These are phyloP conservation scores for Drosophila aldrichi DNA, from an alignment of 2,888 invertebrate species.

Conservation along the genomic window DNA sequence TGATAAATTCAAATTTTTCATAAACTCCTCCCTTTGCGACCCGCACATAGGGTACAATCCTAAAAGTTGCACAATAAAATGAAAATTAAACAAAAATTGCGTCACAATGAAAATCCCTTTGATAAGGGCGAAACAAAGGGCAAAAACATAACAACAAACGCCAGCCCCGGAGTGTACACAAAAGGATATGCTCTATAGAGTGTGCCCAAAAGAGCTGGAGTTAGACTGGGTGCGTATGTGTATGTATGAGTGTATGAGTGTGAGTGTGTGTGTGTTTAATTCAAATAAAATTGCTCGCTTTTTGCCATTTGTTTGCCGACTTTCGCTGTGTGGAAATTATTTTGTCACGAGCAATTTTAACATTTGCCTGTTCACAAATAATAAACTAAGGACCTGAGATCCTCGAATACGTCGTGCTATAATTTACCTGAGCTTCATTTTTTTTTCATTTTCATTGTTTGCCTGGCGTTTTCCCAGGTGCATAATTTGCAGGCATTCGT, in stretches of 20 bases:
- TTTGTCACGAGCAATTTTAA: slow-evolving; percentile 49
- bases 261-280: slow-evolving; percentile 45
- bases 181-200: slow-evolving; percentile 13
- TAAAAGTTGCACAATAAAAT: slow-evolving; percentile 38
- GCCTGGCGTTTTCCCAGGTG: slow-evolving; percentile 58
- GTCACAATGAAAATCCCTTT: slow-evolving; percentile 57
- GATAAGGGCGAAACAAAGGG: slow-evolving; percentile 17
- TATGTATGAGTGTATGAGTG: background rate
- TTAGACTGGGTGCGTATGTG: background rate
- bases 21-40: background rate
- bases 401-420: slow-evolving; percentile 26
- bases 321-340: slow-evolving; percentile 38
- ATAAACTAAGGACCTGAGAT: slow-evolving; percentile 25
- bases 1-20: no score
- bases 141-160: slow-evolving; percentile 18
- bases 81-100: slow-evolving; percentile 52
- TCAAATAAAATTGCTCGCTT: slow-evolving; percentile 61
- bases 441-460: slow-evolving; percentile 17
- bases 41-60: slow-evolving; percentile 1
- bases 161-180: slow-evolving; percentile 5
- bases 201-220: slow-evolving; percentile 3
- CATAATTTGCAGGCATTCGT: slow-evolving; percentile 61
- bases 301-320: slow-evolving; percentile 34
- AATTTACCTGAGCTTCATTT: slow-evolving; percentile 44
- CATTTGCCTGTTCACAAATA: slow-evolving; percentile 42